Base-by-base conservation (phyloP, 1,140 invertebrate species). In the Medauroidea extradentata region DNA sequence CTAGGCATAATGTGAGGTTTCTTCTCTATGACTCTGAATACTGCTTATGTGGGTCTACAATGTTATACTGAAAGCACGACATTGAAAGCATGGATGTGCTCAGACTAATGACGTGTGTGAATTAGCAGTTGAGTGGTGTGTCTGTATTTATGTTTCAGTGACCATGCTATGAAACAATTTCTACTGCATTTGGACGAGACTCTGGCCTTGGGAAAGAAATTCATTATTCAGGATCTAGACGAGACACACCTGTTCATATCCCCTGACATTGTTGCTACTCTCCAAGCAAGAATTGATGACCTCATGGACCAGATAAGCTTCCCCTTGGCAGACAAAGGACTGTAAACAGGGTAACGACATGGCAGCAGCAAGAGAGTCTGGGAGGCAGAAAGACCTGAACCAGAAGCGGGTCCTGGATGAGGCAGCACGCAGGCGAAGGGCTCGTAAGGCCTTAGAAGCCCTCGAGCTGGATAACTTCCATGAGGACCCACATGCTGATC, bases 111-210 rank as follows among this genome's bases (percentile, higher is more conserved):
- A 13, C n/a, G 13, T 23, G 19, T 2, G n/a, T 24, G 4, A 16
- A 25, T 24, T n/a, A 16, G 16, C 8, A 27, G 5, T 29, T 19
- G 25, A 13, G 38, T 51, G 38, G 2, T 63, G 65, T 69, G n/a
- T n/a, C n/a, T n/a, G n/a, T n/a, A n/a, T n/a, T n/a, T n/a, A n/a
- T n/a, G 66, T 86, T 85, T 23, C 75, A 94, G 94, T 84, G 97
- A 99, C 79, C 90, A 93, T 67, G 94, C 96, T 69, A 99, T 99
- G 96, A 98, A 98, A 87, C 96, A 99, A 77, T 98, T 99, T 75
- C 77, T 99, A 3, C 79, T 99, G 0, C 93, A 99, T 81, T 78
- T 99, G 69, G 96, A 99, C 73, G 96, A 99, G 73, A 96, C 90
- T 7, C 78, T 90, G 52, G 91, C 91, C 24, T 78, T 99, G 13